These are phyloP conservation scores for Plecturocebus donacophilus DNA, from an alignment of 2,113 vertebrate genomes.

Conservation along the genomic window DNA sequence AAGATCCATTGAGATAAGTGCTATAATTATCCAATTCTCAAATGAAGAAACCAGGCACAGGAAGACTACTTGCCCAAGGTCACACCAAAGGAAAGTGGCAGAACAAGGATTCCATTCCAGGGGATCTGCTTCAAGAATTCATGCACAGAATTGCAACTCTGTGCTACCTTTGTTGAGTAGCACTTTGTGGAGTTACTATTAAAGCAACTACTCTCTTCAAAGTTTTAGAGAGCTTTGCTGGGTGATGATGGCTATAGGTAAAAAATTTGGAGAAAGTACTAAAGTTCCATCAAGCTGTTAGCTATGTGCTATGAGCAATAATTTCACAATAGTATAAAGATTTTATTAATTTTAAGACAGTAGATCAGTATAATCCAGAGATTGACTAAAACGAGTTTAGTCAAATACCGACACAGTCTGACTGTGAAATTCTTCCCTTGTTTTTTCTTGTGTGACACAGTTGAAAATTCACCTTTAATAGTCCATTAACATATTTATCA, in stretches of 20 bases:
- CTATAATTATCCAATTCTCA: background rate
- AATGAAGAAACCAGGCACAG: background rate
- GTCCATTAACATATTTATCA: background rate
- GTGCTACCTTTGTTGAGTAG: background rate
- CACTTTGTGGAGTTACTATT: background rate
- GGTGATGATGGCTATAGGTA: background rate
- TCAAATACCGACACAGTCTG: background rate
- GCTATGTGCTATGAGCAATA: background rate
- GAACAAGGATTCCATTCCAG: background rate
- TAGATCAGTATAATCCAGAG: background rate
- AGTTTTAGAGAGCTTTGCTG: background rate
- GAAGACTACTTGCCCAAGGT: background rate
- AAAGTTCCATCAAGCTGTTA: background rate
- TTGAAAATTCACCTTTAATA: conserved; percentile 29
- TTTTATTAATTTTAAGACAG: background rate
- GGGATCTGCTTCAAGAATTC: background rate
- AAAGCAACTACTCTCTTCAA: background rate
- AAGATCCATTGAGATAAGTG: background rate
- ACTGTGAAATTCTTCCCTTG: background rate
- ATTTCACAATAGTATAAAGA: background rate
- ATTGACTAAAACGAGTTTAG: background rate
- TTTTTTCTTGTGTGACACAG: background rate
- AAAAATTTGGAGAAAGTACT: background rate
- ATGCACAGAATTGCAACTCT: background rate
- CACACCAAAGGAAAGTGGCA: background rate